Conservation (phyloP, 2,113 vertebrate genomes). For the Amblyornis subalaris region DNA sequence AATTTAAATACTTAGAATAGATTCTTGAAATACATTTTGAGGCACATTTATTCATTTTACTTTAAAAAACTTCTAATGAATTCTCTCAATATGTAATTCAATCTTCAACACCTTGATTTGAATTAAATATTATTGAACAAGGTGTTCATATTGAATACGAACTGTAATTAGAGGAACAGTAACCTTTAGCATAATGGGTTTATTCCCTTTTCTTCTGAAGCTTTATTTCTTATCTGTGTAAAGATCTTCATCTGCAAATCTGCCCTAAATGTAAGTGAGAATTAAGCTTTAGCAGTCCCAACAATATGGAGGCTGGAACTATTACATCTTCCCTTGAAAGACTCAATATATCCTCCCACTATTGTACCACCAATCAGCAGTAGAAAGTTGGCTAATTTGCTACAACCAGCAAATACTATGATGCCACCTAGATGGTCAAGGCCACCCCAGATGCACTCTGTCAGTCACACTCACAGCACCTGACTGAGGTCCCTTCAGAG, state of each 20-base stretch:
- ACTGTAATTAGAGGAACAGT: constrained; percentile 68
- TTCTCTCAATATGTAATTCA: constrained; percentile 71
- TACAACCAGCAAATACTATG: neutral
- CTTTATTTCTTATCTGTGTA: constrained; percentile 38
- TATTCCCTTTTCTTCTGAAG: constrained; percentile 48
- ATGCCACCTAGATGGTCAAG: constrained; percentile 8
- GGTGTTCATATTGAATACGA: constrained; percentile 69
- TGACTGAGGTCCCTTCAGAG: fast-evolving
- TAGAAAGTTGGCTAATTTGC: neutral
- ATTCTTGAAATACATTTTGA: constrained; percentile 72
- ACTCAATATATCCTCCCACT: neutral
- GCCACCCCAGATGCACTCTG: neutral
- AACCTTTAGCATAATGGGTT: constrained; percentile 42
- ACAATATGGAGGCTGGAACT: neutral
- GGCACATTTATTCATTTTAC: constrained; percentile 71
- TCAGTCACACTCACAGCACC: too few relatives aligned
- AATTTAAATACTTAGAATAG: constrained; percentile 76
- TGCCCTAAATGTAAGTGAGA: constrained; percentile 34
- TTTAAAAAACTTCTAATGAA: constrained; percentile 75
- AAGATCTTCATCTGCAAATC: constrained; percentile 41
- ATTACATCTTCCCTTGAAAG: constrained; percentile 30
- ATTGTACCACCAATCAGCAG: neutral
- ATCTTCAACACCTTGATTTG: constrained; percentile 67
- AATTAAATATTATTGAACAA: constrained; percentile 75
- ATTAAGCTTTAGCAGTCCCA: constrained; percentile 32